Evolutionary conservation across 2,888 invertebrate species (phyloP).

Genomic region (Aquatica leii): DNA sequence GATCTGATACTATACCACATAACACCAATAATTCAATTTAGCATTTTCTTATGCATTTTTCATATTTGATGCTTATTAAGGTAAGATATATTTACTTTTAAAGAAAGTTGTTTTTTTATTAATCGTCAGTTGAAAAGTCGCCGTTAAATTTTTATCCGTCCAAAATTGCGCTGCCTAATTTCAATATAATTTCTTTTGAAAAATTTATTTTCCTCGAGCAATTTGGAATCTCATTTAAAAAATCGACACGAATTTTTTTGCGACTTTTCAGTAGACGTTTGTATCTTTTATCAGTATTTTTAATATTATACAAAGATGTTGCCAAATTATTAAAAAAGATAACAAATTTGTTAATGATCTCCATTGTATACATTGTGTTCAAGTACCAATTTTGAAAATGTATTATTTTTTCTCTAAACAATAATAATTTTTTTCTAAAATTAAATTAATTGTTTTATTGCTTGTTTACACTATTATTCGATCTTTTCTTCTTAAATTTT

Average conservation of each 20-base stretch:
- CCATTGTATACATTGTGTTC: constrained; percentile 30
- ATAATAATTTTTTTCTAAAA: constrained; percentile 3
- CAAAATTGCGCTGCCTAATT: constrained; percentile 4
- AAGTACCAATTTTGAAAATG: constrained; percentile 34
- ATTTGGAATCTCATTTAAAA: not conserved
- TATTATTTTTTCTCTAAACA: constrained; percentile 12
- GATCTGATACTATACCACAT: constrained; percentile 20
- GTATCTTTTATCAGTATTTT: constrained; percentile 28
- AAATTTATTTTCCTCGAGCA: not conserved
- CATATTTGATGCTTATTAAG: constrained; percentile 23
- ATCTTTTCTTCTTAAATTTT: not conserved
- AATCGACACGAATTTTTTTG: not conserved
- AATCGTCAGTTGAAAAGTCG: not conserved
- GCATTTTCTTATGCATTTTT: constrained; percentile 34
- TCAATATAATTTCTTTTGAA: not conserved
- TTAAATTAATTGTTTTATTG: not conserved
- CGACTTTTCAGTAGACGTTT: constrained; percentile 8
- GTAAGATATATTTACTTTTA: constrained; percentile 12
- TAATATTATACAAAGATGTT: constrained; percentile 22
- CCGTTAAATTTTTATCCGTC: constrained; percentile 5
- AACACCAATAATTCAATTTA: constrained; percentile 34
- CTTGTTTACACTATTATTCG: not conserved
- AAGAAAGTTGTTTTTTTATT: not conserved
- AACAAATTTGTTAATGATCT: constrained; percentile 29
- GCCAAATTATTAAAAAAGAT: constrained; percentile 22